Base-by-base conservation (phyloP, 2,113 vertebrate species). In the Myotis yumanensis region DNA sequence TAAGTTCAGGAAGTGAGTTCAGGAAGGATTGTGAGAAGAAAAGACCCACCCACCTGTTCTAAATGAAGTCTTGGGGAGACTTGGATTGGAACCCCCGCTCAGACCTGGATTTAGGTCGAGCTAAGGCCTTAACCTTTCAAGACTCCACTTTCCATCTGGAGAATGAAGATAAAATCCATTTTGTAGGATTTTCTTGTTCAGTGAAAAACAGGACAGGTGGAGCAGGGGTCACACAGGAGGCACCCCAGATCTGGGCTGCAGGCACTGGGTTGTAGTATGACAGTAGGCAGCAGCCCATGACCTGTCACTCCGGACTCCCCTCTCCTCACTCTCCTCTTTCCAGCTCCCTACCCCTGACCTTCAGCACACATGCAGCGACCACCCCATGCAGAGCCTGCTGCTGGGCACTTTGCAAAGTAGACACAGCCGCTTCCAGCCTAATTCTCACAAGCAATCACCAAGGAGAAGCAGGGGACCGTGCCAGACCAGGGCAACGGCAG, bases 351-450 rank as follows among this genome's bases (percentile, higher is more conserved):
- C 16, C 37, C 37, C 37, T 3, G 37, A 25, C 54, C 35, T 35
- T 46, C 51, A 57, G 64, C 32, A 35, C 23, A n/a, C 52, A 48
- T 12, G 8, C 20, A 86, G 14, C 62, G 4, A 4, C 17, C 11
- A 2, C 32, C 46, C n/a, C 1, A 7, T 5, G 4, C 37, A 7
- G 0, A 5, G 25, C 15, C 35, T 1, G 2, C 54, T 51, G 17
- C 43, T 7, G 37, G 35, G 25, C 2, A 7, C 43, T 54, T 76
- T 6, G 11, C 43, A 72, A 48, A 66, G 62, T 3, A 52, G 11
- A 23, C 16, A 4, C 2, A 16, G 15, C 23, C 62, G 9, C 69
- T 28, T 28, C 25, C 37, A 18, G 20, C 37, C 35, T n/a, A 59
- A 4, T 75, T 23, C 51, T 92, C 18, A 16, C 48, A 10, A 9